A percentile compares a stretch with the other conserved stretches of the same genome.
These are phyloP conservation scores for Philopedon plagiatum DNA, from an alignment of 2,888 invertebrate genomes.

Conservation along the genomic window DNA sequence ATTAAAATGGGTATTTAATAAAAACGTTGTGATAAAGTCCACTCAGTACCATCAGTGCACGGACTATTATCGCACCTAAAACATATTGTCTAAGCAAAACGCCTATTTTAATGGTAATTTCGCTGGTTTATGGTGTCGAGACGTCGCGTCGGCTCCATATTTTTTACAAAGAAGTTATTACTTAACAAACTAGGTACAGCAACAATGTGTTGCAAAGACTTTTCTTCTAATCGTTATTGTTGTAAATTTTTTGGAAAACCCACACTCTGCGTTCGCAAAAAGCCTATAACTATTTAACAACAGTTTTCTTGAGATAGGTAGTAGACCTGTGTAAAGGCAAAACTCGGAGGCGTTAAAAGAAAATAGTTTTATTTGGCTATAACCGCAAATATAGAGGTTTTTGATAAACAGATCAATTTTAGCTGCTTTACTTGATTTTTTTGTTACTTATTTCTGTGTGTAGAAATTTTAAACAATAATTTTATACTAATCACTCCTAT, in stretches of 20 bases:
- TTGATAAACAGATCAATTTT: too few relatives aligned
- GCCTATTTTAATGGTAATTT: conserved; percentile 48
- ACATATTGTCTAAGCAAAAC: conserved; percentile 39
- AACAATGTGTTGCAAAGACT: conserved; percentile 8
- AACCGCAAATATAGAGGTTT: too few relatives aligned
- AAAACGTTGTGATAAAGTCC: too few relatives aligned
- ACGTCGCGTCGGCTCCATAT: conserved; percentile 17
- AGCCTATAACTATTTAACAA: too few relatives aligned
- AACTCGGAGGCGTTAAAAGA: too few relatives aligned
- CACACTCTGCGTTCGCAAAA: neutral
- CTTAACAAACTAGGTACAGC: conserved; percentile 26
- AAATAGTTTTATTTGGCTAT: too few relatives aligned
- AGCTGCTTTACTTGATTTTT: too few relatives aligned
- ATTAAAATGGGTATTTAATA: too few relatives aligned
- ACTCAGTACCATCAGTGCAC: neutral
- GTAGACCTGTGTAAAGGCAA: too few relatives aligned
- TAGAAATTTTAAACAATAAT: too few relatives aligned
- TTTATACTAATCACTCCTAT: conserved; percentile 36
- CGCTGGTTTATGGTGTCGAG: conserved; percentile 41
- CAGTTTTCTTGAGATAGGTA: too few relatives aligned
- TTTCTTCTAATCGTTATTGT: neutral
- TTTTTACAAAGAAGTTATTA: conserved; percentile 29
- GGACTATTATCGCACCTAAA: conserved; percentile 30
- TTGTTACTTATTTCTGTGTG: too few relatives aligned
- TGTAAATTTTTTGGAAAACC: neutral